Evolutionary conservation across 2,797 vertebrate genomes (phyloP), one percentile per base, ranked within the genome.

Genomic region (Cyclopterus lumpus): DNA sequence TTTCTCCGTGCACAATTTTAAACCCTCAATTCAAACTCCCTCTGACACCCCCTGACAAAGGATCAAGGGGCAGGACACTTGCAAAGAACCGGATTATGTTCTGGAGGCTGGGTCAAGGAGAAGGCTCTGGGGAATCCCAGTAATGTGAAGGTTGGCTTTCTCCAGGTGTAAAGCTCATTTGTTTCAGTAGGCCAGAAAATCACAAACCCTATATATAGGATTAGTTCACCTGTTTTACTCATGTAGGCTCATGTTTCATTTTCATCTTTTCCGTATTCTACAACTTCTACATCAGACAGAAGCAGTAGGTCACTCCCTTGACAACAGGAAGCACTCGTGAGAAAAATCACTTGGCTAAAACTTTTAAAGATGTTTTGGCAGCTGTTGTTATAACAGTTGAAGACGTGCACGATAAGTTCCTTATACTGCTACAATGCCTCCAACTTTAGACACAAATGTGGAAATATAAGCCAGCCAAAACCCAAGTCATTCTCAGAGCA

Each of bases 21-120:
- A 93, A 88, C 73, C 88, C 85, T 68, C 73, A 75, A 85, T 87
- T 93, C 83, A 87, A 86, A 76, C 82, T 86, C 77, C 72, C 82
- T 77, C 90, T 84, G 81, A 89, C 89, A 92, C 71, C 78, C 81
- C 62, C 58, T 79, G 79, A 94, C 86, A 93, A 91, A 92, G 85
- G 91, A 93, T 91, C 87, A 93, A 93, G 90, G 78, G 81, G 71
- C 64, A 68, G 75, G 81, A 77, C 75, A 68, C 77, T 89, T 75
- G 71, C 73, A 80, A 91, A 89, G 81, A 86, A 54, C 5, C 34
- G 80, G 93, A 92, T 95, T 92, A 93, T 86, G 80, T 75, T 69
- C 55, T 71, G 67, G 81, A 86, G 74, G 59, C 61, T 77, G 74
- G 77, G 79, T 88, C 68, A 81, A 76, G 77, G 62, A 91, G 73